Conservation (phyloP, 2,888 invertebrate species). For the Kuschelorhynchus macadamiae region DNA sequence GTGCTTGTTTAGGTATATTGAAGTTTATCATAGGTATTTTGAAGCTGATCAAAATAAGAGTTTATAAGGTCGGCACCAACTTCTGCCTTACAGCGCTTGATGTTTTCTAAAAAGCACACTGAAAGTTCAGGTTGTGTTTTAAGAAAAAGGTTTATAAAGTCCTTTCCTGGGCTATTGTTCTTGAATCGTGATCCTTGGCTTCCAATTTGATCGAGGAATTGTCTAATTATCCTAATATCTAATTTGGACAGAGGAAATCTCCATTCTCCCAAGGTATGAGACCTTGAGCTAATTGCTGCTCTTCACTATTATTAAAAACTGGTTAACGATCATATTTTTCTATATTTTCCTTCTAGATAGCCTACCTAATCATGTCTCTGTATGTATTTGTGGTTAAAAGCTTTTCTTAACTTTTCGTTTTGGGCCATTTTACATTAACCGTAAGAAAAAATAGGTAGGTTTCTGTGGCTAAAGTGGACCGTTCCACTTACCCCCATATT, state of each 20-base stretch:
- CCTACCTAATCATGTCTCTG: too few relatives aligned
- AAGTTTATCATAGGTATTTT: too few relatives aligned
- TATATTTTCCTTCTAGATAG: too few relatives aligned
- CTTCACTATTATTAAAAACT: constrained; percentile 15
- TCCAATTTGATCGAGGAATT: constrained; percentile 10
- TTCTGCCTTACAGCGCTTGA: constrained; percentile 13
- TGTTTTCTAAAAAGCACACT: constrained; percentile 21
- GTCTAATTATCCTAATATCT: too few relatives aligned
- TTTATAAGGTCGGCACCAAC: constrained; percentile 6
- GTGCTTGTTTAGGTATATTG: too few relatives aligned
- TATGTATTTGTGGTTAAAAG: too few relatives aligned
- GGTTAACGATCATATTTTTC: constrained; percentile 9
- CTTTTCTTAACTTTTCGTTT: not conserved
- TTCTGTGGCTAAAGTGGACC: too few relatives aligned
- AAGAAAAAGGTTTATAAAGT: constrained; percentile 8
- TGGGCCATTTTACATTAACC: too few relatives aligned
- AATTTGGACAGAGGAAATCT: too few relatives aligned
- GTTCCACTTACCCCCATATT: too few relatives aligned
- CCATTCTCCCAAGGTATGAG: constrained; percentile 1
- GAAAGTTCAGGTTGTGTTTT: constrained; percentile 19
- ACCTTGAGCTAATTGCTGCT: constrained; percentile 5
- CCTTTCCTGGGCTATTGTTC: constrained; percentile 15
- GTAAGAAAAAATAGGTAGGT: too few relatives aligned
- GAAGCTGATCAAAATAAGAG: not conserved
- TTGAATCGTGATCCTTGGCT: constrained; percentile 15